A percentile compares a stretch with the other conserved stretches of the same genome.
These are phyloP conservation scores for Anarrhichthys ocellatus DNA, from an alignment of 2,113 vertebrate genomes.

Conservation along the genomic window DNA sequence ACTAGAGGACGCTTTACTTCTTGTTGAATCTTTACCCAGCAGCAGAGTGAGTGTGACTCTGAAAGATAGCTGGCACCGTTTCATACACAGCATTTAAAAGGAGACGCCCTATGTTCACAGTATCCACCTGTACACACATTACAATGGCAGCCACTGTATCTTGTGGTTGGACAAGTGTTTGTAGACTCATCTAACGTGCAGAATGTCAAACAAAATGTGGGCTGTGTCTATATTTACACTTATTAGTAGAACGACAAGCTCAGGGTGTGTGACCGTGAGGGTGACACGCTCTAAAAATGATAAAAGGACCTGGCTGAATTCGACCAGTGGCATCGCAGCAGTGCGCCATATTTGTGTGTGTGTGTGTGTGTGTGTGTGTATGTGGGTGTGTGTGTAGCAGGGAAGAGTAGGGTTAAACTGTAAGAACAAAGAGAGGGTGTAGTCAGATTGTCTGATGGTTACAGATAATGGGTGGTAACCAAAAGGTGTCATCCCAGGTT, in stretches of 20 bases:
- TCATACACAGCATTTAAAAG: slow-evolving; percentile 40
- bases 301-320: slow-evolving; percentile 26
- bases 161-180: slow-evolving; percentile 57
- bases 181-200: slow-evolving; percentile 32
- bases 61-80: slow-evolving; percentile 22
- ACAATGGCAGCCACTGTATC: slow-evolving; percentile 34
- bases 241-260: slow-evolving; percentile 30
- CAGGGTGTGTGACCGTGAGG: slow-evolving; percentile 61
- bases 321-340: neutral
- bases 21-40: neutral
- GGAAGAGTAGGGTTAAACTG: slow-evolving; percentile 14
- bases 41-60: neutral
- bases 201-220: slow-evolving; percentile 51
- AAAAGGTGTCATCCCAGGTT: slow-evolving; percentile 10
- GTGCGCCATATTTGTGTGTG: neutral
- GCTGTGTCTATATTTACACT: slow-evolving; percentile 72
- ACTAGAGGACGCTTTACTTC: slow-evolving; percentile 49
- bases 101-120: slow-evolving; percentile 67
- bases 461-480: slow-evolving; percentile 55
- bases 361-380: neutral
- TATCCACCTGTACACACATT: slow-evolving; percentile 60
- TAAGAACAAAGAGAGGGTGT: slow-evolving; percentile 51
- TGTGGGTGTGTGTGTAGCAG: slow-evolving; percentile 28
- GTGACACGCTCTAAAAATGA: slow-evolving; percentile 46
- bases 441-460: slow-evolving; percentile 42